Conservation (phyloP, 2,113 vertebrate species). For the Campylomormyrus numenius region DNA sequence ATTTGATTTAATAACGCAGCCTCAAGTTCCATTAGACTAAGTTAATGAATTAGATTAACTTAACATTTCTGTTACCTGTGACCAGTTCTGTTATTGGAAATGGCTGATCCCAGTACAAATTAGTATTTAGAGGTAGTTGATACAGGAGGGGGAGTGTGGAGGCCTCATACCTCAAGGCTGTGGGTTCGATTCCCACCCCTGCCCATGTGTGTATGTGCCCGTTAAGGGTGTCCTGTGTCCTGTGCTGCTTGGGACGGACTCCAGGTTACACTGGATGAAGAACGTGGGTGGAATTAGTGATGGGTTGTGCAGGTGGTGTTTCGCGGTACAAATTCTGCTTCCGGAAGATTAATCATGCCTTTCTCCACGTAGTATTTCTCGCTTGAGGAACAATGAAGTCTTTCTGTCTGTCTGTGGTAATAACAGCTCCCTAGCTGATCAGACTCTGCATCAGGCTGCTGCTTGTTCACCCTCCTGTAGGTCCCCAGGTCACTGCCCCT, state of each 20-base stretch:
- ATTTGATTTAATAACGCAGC: not conserved
- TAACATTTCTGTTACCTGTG: not conserved
- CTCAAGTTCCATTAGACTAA: not conserved
- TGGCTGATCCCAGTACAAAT: not conserved
- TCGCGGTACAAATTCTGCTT: not conserved
- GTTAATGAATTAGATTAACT: slow-evolving; percentile 1
- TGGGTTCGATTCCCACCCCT: not conserved
- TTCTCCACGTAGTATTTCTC: not conserved
- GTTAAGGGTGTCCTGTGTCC: no score
- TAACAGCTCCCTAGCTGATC: not conserved
- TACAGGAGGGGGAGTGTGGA: not conserved
- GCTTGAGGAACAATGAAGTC: not conserved
- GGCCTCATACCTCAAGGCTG: not conserved
- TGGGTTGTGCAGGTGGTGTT: not conserved
- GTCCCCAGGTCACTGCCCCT: not conserved
- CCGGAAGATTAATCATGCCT: not conserved
- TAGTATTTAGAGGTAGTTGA: not conserved
- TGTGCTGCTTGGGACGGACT: not conserved
- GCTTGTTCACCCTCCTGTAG: not conserved
- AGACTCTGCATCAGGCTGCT: not conserved
- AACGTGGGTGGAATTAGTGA: not conserved
- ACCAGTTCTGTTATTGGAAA: not conserved
- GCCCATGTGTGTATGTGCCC: not conserved
- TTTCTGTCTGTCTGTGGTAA: not conserved
- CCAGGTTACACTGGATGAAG: not conserved